These are phyloP conservation scores for Corythornis cristatus DNA, from an alignment of 2,113 vertebrate genomes.

Conservation along the genomic window DNA sequence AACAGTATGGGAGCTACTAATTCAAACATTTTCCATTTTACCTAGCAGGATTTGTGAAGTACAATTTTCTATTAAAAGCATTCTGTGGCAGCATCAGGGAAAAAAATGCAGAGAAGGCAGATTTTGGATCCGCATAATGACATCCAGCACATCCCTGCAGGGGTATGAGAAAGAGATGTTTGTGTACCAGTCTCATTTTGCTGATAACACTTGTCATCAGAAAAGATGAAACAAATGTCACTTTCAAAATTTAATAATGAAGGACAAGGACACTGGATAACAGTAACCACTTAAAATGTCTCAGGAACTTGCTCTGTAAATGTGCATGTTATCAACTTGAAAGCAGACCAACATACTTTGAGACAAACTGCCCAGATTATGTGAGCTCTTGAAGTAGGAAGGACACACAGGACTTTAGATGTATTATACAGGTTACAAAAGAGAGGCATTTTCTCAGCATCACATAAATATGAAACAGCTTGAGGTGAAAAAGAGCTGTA, in stretches of 20 bases:
- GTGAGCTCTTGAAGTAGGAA: conserved; percentile 31
- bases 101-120: conserved; percentile 59
- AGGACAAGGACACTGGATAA: conserved; percentile 53
- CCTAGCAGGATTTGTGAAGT: conserved; percentile 5
- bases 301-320: conserved; percentile 4
- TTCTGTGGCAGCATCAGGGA: not conserved
- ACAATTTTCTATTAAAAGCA: conserved; percentile 46
- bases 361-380: conserved; percentile 37
- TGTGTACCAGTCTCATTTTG: conserved; percentile 56
- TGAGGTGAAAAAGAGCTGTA: conserved; percentile 8
- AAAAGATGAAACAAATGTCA: conserved; percentile 63
- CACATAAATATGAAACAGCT: conserved; percentile 36
- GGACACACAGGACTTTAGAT: conserved; percentile 22
- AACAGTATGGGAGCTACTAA: conserved; percentile 21
- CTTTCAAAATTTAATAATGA: conserved; percentile 67
- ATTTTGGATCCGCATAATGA: conserved; percentile 16
- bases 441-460: not conserved
- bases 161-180: conserved; percentile 45
- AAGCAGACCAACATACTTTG: conserved; percentile 15
- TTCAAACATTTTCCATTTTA: conserved; percentile 19
- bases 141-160: conserved; percentile 40
- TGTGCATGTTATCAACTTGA: conserved; percentile 20
- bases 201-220: conserved; percentile 58
- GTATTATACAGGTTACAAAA: conserved; percentile 29
- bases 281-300: conserved; percentile 33